Evolutionary conservation across 30 jellyfish, hydroid and myxozoan genomes (phyloP).

Genomic region (Kudoa iwatai): DNA sequence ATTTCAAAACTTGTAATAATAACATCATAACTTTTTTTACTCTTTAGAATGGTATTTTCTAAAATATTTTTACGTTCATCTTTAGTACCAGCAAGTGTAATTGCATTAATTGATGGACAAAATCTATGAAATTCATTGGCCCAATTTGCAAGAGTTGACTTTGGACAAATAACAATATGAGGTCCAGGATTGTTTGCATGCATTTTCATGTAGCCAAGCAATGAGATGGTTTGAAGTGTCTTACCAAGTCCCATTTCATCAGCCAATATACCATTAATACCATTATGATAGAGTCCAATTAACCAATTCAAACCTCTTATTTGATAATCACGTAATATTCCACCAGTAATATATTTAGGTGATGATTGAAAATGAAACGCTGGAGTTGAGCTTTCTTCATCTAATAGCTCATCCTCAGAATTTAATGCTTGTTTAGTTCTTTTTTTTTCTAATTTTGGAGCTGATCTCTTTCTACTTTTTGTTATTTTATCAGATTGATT

Average conservation of each 20-base stretch:
- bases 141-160: constrained; percentile 89
- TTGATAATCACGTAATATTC: constrained; percentile 71
- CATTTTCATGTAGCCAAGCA: constrained; percentile 76
- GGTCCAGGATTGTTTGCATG: constrained; percentile 87
- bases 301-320: constrained; percentile 81
- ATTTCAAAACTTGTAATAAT: constrained; percentile 64
- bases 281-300: constrained; percentile 62
- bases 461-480: no score
- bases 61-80: constrained; percentile 15
- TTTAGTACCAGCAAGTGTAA: constrained; percentile 48
- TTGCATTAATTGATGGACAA: constrained; percentile 61
- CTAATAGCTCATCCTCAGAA: constrained; percentile 23
- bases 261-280: constrained; percentile 83
- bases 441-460: constrained; percentile 32
- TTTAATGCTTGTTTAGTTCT: constrained; percentile 6
- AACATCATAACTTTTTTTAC: constrained; percentile 34
- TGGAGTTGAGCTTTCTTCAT: not conserved
- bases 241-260: constrained; percentile 99
- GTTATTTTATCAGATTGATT: no score
- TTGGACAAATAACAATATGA: constrained; percentile 78
- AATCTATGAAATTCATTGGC: constrained; percentile 47
- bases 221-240: constrained; percentile 66
- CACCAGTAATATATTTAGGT: constrained; percentile 28
- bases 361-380: constrained; percentile 22
- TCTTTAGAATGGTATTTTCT: not conserved